Evolutionary conservation across 2,797 vertebrate species (phyloP).

Genomic region (Lagorchestes hirsutus): DNA sequence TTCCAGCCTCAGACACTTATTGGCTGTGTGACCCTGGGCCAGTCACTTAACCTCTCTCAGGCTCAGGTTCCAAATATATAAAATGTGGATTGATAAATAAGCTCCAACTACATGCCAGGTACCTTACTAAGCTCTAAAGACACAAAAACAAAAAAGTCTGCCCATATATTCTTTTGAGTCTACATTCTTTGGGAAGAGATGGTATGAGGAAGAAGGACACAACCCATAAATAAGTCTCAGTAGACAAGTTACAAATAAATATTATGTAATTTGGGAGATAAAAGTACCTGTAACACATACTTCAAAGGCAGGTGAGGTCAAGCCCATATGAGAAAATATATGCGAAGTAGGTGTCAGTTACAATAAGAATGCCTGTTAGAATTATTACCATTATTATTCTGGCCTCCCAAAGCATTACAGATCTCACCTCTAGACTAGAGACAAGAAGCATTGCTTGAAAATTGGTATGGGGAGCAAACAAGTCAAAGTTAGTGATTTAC

Average conservation of each 20-base stretch:
- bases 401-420: background rate
- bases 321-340: background rate
- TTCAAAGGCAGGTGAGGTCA: background rate
- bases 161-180: background rate
- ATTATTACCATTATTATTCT: background rate
- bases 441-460: background rate
- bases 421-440: background rate
- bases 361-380: background rate
- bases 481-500: background rate
- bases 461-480: background rate
- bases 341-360: background rate
- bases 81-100: background rate
- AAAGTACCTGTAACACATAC: background rate
- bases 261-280: background rate
- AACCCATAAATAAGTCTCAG: background rate
- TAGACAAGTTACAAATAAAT: background rate
- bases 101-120: background rate
- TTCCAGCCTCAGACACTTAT: background rate
- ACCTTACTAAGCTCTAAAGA: background rate
- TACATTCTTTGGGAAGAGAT: background rate
- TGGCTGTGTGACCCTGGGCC: background rate
- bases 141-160: background rate
- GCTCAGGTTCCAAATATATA: background rate
- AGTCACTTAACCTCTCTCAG: background rate
- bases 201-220: background rate